Conservation (phyloP, 1,140 invertebrate species). For the Saccostrea cuccullata region DNA sequence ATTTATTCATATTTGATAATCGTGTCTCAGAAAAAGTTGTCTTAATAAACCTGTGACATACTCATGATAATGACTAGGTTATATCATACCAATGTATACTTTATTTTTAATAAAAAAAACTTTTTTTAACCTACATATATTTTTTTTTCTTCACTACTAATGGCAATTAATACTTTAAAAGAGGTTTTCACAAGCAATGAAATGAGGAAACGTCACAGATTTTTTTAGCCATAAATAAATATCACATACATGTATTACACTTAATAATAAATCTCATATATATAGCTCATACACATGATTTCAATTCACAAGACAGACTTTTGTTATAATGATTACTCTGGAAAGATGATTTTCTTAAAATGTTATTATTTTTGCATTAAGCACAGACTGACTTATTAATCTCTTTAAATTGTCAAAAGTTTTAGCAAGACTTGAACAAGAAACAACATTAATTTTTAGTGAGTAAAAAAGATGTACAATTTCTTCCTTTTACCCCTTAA, state of each 20-base stretch:
- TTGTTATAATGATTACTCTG: neutral
- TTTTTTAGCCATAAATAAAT: no score
- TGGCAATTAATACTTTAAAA: no score
- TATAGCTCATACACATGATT: neutral
- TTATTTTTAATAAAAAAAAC: no score
- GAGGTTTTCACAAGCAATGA: no score
- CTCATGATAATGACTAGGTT: neutral
- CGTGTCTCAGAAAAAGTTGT: neutral
- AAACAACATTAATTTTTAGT: constrained; percentile 1
- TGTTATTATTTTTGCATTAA: neutral
- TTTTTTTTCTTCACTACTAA: no score
- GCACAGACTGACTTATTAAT: constrained; percentile 12
- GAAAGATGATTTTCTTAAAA: neutral
- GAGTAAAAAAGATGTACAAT: neutral
- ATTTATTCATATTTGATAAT: constrained; percentile 26
- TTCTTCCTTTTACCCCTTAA: no score
- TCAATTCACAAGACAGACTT: neutral
- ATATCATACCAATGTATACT: neutral
- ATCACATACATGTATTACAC: no score
- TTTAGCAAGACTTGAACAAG: no score
- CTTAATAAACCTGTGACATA: neutral
- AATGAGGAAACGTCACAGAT: no score
- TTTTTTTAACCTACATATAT: no score
- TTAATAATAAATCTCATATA: neutral
- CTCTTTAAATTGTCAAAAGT: neutral